These are phyloP conservation scores for Gadus macrocephalus DNA, from an alignment of 2,113 vertebrate species.

Conservation along the genomic window DNA sequence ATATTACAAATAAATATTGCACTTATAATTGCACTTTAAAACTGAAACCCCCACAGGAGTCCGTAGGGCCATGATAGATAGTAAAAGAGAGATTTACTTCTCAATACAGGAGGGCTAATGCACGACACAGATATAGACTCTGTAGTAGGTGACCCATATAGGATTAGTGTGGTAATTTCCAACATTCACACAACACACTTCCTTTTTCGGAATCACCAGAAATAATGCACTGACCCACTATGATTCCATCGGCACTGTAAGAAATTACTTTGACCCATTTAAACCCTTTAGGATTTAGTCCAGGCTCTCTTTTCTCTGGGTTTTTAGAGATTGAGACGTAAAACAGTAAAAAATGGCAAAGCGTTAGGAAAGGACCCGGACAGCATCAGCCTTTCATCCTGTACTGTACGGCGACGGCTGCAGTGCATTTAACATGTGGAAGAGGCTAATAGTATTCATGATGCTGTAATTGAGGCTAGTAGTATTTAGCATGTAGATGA, in stretches of 20 bases:
- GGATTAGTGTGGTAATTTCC: constrained; percentile 63
- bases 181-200: constrained; percentile 60
- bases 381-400: too few species aligned
- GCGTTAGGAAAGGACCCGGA: too few species aligned
- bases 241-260: constrained; percentile 57
- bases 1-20: too few species aligned
- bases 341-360: neutral
- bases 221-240: constrained; percentile 77
- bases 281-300: constrained; percentile 60
- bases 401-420: too few species aligned
- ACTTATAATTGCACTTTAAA: too few species aligned
- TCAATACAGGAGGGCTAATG: constrained; percentile 31
- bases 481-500: too few species aligned
- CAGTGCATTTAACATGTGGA: too few species aligned
- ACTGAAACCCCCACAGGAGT: too few species aligned
- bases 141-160: constrained; percentile 73
- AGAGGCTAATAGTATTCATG: too few species aligned
- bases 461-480: too few species aligned
- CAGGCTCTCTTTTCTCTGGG: constrained; percentile 62
- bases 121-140: constrained; percentile 69
- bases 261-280: constrained; percentile 75
- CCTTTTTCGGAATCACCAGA: constrained; percentile 65
- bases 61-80: neutral
- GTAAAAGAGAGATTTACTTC: constrained; percentile 5
- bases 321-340: constrained; percentile 23